These are phyloP conservation scores for Drosophila ambigua DNA, from an alignment of 1,140 invertebrate species.

Conservation along the genomic window DNA sequence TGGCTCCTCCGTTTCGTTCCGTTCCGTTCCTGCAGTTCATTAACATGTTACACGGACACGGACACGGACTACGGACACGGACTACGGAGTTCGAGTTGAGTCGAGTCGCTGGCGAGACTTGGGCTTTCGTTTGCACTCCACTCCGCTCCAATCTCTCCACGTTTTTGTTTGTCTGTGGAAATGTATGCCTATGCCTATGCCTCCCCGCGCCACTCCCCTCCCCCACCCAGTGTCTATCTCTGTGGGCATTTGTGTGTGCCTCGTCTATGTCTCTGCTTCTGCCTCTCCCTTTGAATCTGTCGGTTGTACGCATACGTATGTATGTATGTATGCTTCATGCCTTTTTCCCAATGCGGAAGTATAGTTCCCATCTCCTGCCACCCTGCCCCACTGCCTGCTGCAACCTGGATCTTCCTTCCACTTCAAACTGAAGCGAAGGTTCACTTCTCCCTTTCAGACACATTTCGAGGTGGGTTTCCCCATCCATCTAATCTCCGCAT, in stretches of 20 bases:
- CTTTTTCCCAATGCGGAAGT: slow-evolving; percentile 73
- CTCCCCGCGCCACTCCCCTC: no score
- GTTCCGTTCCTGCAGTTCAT: slow-evolving; percentile 61
- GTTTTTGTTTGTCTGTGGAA: slow-evolving; percentile 67
- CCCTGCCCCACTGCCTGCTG: background rate
- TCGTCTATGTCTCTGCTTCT: slow-evolving; percentile 33
- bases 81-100: slow-evolving; percentile 6
- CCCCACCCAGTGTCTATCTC: no score
- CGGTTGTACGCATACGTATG: slow-evolving; percentile 37
- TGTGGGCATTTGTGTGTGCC: background rate
- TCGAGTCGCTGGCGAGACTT: slow-evolving; percentile 36
- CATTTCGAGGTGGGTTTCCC: slow-evolving; percentile 8
- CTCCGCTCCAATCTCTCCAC: slow-evolving; percentile 1
- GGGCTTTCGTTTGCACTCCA: slow-evolving; percentile 6
- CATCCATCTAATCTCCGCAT: slow-evolving; percentile 65
- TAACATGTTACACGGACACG: slow-evolving; percentile 80
- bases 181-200: slow-evolving; percentile 72
- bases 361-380: slow-evolving; percentile 53
- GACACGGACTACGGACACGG: slow-evolving; percentile 17
- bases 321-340: slow-evolving; percentile 51
- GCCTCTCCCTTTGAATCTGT: slow-evolving; percentile 10
- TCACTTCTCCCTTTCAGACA: background rate
- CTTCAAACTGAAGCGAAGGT: slow-evolving; percentile 66
- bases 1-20: slow-evolving; percentile 32
- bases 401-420: slow-evolving; percentile 19